Base-by-base conservation (phyloP, 1,140 invertebrate genomes). In the Pogonomyrmex californicus region DNA sequence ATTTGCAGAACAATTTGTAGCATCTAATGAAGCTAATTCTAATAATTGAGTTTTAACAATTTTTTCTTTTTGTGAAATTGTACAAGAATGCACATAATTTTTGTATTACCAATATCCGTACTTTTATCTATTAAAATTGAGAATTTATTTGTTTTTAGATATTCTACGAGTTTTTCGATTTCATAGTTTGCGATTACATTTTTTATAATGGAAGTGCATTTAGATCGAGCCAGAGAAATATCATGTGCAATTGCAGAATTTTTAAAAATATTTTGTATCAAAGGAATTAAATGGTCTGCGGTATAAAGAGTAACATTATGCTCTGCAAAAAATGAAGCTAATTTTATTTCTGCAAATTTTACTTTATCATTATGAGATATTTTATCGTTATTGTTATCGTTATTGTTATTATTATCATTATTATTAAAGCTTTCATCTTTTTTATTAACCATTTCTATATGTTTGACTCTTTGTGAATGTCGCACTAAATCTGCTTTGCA, bases 401-500 rank as follows among this genome's bases (percentile, higher is more conserved):
- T 23, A 23, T 23, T 23, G 23, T 23, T 23, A 23, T 23, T 23
- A 23, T 23, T 23, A 23, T 23, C 23, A 23, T 23, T 23, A 23
- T 23, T 23, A 44, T 44, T 6, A 6, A 44, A 17, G 49, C 49
- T 51, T 51, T 51, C 7, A 51, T 51, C 12, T 51, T 51, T 10
- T 10, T 10, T 10, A 58, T 58, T 58, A 17, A 58, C 54, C 7
- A 5, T 58, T 6, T 58, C 7, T n/a, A 58, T 58, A 58, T 58
- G 54, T 58, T 58, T 58, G 17, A 17, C 54, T 17, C 54, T 58
- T 58, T 58, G n/a, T 58, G n/a, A 58, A 58, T 58, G n/a, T n/a
- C 54, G 54, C 1, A 44, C 41, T 58, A 58, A 58, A 6, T 58
- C 54, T 58, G 17, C 54, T 58, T 23, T 58, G 54, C 54, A 58